Base-by-base conservation (phyloP, 2,797 vertebrate species). In the Acrossocheilus fasciatus region DNA sequence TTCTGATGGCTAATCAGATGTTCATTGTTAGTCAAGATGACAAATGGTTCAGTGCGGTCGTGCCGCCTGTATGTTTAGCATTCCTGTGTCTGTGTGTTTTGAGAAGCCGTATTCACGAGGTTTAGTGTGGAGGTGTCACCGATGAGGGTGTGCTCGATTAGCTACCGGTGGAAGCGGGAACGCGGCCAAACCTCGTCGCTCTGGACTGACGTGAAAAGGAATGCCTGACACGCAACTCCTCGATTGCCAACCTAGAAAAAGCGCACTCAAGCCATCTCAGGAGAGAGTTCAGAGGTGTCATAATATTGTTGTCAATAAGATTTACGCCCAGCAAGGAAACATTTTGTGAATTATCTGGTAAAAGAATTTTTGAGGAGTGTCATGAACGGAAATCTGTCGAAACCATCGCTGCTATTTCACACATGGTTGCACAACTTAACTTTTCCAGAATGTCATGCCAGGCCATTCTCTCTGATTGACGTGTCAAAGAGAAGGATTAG, bases 21-120 rank as follows among this genome's bases (percentile, higher is more conserved):
- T 89, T 79, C 91, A 93, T 93, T 93, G 91, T 93, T 91, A 64
- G 82, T 9, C 10, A 74, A 17, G 59, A 88, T 92, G 92, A 95
- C 91, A 92, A 93, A 94, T 92, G 88, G 90, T 69, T 57, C 59
- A 85, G 85, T 89, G 87, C 87, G 88, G 91, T 91, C 81, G 64
- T 90, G 89, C 66, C 8, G 83, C 50, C 83, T 87, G 82, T 92
- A 93, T 94, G 94, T 94, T 95, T 93, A 84, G 92, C 93, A 94
- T 95, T 95, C 94, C 94, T 91, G 47, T 70, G 91, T 66, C 9
- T 26, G 85, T 87, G 87, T 94, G 93, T 93, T 94, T 93, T 93
- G 90, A 94, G 89, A 92, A 89, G 92, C 92, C 85, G 93, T 92
- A 93, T 88, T 85, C 70, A 88, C 57, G 3, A 85, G 82, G 72